Evolutionary conservation across 37 sponge, comb jelly and placozoan genomes (phyloP).

Genomic region (Beroe ovata): DNA sequence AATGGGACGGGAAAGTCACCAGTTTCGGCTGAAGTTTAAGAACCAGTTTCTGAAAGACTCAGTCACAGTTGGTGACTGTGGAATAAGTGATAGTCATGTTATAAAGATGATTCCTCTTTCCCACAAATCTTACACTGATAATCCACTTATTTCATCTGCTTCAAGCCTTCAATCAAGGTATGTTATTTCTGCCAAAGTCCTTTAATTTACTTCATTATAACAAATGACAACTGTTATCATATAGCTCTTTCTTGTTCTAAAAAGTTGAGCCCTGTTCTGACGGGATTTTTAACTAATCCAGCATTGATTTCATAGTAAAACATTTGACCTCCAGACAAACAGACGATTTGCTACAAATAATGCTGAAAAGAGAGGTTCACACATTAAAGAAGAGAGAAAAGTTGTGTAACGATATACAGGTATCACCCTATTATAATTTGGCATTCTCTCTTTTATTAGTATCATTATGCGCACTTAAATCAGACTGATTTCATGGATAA

Average conservation of each 20-base stretch:
- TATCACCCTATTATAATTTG: no score
- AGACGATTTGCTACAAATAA: conserved; percentile 24
- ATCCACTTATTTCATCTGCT: conserved; percentile 48
- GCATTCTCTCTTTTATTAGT: no score
- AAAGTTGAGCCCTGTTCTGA: no score
- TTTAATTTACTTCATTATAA: no score
- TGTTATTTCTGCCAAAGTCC: background rate
- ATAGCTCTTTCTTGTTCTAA: no score
- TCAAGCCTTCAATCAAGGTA: conserved; percentile 23
- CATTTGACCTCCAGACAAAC: background rate
- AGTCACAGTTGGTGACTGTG: conserved; percentile 63
- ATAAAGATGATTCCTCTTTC: conserved; percentile 69
- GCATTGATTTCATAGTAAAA: no score
- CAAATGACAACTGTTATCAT: no score
- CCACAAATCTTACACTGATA: conserved; percentile 26
- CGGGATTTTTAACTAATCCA: no score
- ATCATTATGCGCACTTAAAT: no score
- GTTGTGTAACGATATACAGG: conserved; percentile 39
- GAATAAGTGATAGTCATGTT: conserved; percentile 62
- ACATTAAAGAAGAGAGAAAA: conserved; percentile 36
- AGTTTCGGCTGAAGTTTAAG: conserved; percentile 65
- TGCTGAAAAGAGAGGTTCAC: conserved; percentile 26
- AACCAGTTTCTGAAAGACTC: conserved; percentile 68
- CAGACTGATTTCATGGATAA: no score
- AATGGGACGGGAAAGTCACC: conserved; percentile 67